Evolutionary conservation across 2,797 vertebrate species (phyloP).

Genomic region (Lepilemur septentrionalis): DNA sequence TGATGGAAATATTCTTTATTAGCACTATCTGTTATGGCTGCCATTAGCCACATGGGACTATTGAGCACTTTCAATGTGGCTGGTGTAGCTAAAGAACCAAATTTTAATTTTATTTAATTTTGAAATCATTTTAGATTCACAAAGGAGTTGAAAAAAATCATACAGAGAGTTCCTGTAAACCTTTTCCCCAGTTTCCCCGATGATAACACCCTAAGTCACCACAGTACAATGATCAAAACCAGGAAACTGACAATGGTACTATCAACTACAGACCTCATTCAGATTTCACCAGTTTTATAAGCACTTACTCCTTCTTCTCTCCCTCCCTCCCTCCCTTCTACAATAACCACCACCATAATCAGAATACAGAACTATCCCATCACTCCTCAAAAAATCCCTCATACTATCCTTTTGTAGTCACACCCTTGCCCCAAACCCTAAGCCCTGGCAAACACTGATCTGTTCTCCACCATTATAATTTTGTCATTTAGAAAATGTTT

Average conservation of each 20-base stretch:
- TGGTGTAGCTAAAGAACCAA: background rate
- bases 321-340: background rate
- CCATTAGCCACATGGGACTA: background rate
- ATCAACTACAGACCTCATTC: background rate
- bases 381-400: background rate
- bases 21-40: background rate
- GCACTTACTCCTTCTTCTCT: background rate
- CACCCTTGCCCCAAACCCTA: background rate
- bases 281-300: background rate
- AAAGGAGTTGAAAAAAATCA: background rate
- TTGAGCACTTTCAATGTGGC: background rate
- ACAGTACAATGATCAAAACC: background rate
- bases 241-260: background rate
- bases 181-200: background rate
- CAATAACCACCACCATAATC: background rate
- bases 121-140: conserved; percentile 13
- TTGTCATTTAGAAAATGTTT: background rate
- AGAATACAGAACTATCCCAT: background rate
- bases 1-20: background rate
- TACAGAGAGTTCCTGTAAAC: background rate
- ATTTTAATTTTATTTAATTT: conserved; percentile 17
- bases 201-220: background rate
- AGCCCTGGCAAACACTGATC: background rate
- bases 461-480: background rate
- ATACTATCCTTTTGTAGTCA: background rate